Evolutionary conservation across 1,140 invertebrate genomes (phyloP), one percentile per base, ranked within the genome.

Genomic region (Pristionchus pacificus): DNA sequence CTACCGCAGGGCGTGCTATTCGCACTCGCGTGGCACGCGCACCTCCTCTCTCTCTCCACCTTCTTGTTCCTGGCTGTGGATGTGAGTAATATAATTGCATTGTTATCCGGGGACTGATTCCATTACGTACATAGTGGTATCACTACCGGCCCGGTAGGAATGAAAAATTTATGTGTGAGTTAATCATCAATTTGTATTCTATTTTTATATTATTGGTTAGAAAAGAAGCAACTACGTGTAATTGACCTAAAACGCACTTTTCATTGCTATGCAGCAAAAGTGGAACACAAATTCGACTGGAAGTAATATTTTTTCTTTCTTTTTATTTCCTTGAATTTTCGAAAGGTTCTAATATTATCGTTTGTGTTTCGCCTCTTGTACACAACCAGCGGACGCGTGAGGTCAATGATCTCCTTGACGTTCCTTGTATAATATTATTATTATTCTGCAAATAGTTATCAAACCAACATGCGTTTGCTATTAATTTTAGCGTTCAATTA

Each of bases 31-130:
- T n/a, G n/a, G n/a, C n/a, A n/a, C n/a, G n/a, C 19, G 19, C 55
- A 24, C 19, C 24, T 68, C n/a, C 65, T 68, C 65, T 68, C 65
- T 14, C 58, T 14, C 10, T 61, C 24, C 28, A 33, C 58, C 28
- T 61, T 68, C 49, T 29, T 68, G 10, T 68, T 68, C 49, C 49
- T 68, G 10, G 0, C 29, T 10, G 65, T 68, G 10, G 65, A 68
- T 68, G 65, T 68, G 65, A 68, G 65, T 68, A 15, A 62, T 15
- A 24, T 57, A 19, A n/a, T n/a, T n/a, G n/a, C n/a, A n/a, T n/a
- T n/a, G n/a, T n/a, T n/a, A n/a, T n/a, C n/a, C n/a, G n/a, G n/a
- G n/a, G n/a, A n/a, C n/a, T n/a, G n/a, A n/a, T n/a, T n/a, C n/a
- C n/a, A n/a, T 57, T 24, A 57, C 0, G 55, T 24, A 57, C 55